Evolutionary conservation across 2,797 vertebrate species (phyloP).

Genomic region (Mormyrops boulengeri): DNA sequence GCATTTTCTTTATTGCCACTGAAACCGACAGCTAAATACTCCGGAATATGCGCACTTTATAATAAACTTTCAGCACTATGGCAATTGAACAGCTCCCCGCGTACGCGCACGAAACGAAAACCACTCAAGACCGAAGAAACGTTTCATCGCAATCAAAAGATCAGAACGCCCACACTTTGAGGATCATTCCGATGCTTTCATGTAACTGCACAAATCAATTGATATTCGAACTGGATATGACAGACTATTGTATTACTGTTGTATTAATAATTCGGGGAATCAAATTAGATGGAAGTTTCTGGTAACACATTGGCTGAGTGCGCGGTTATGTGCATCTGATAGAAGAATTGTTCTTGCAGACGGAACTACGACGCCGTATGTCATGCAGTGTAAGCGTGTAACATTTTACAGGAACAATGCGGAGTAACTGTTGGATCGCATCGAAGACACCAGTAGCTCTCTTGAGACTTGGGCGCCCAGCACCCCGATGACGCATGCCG

Average conservation of each 20-base stretch:
- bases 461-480: neutral
- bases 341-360: neutral
- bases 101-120: neutral
- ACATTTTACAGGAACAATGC: neutral
- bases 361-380: neutral
- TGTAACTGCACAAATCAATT: neutral
- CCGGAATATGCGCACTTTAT: neutral
- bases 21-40: neutral
- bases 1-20: neutral
- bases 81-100: conserved; percentile 48
- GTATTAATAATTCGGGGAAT: neutral
- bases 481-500: neutral
- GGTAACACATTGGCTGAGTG: neutral
- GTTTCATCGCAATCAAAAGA: neutral
- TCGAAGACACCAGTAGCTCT: neutral
- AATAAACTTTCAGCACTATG: conserved; percentile 66
- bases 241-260: neutral
- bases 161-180: neutral
- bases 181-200: neutral
- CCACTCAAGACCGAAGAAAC: neutral
- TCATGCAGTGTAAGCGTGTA: neutral
- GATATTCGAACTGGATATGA: neutral
- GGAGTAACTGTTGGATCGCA: neutral
- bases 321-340: neutral
- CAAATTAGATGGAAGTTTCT: neutral